Evolutionary conservation across 2,888 invertebrate species (phyloP).

Genomic region (Drosophila cognata): DNA sequence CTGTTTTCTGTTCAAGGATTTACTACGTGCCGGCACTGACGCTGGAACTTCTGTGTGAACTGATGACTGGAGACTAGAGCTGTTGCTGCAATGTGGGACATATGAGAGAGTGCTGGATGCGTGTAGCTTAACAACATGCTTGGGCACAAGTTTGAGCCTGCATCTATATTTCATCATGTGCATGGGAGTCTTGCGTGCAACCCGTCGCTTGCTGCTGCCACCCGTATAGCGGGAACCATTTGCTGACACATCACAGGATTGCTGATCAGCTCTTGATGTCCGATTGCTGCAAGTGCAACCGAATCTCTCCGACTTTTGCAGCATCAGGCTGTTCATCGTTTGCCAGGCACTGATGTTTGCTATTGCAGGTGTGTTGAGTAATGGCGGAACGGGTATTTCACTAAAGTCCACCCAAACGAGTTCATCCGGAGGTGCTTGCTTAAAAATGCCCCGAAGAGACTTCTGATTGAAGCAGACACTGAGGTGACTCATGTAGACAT

Average conservation of each 20-base stretch:
- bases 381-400: background rate
- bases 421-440: slow-evolving; percentile 50
- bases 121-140: background rate
- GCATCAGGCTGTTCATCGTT: slow-evolving; percentile 14
- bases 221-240: slow-evolving; percentile 24
- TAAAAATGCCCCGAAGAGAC: slow-evolving; percentile 69
- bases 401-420: slow-evolving; percentile 62
- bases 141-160: slow-evolving; percentile 38
- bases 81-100: background rate
- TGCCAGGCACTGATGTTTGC: slow-evolving; percentile 18
- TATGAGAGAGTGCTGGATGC: background rate
- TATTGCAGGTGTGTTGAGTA: slow-evolving; percentile 1
- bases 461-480: slow-evolving; percentile 69
- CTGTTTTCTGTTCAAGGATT: background rate
- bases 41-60: background rate
- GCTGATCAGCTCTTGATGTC: background rate
- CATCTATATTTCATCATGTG: slow-evolving; percentile 22
- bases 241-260: background rate
- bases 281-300: slow-evolving; percentile 9
- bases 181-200: background rate
- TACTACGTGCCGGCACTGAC: background rate
- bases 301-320: background rate
- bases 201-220: slow-evolving; percentile 8
- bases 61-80: background rate
- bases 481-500: slow-evolving; percentile 76